Percentiles rank a stretch among this genome's conserved stretches.
These are phyloP conservation scores for Entomobrya multifasciata DNA, from an alignment of 2,888 invertebrate species.

Conservation along the genomic window DNA sequence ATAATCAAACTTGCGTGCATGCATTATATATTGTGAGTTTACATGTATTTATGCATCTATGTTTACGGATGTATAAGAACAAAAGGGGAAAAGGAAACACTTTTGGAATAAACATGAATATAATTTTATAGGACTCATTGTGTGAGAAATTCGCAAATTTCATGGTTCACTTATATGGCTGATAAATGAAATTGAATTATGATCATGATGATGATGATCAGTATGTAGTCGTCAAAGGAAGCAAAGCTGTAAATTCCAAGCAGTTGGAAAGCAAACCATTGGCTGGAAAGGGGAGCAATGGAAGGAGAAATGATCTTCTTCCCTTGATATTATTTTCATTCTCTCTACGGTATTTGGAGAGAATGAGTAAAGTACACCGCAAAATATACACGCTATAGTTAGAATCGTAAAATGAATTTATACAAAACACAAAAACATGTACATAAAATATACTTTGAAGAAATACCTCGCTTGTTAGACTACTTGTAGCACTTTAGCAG, in stretches of 20 bases:
- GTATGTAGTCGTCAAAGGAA: neutral
- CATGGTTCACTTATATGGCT: conserved; percentile 51
- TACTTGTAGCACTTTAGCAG: too few species aligned
- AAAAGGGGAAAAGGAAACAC: neutral
- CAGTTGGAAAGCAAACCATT: conserved; percentile 48
- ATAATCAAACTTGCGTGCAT: too few species aligned
- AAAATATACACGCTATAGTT: too few species aligned
- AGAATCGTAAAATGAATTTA: too few species aligned
- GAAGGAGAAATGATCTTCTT: neutral
- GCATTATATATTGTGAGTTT: too few species aligned
- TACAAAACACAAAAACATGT: too few species aligned
- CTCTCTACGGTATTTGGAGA: neutral
- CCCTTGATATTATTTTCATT: neutral
- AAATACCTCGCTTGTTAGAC: too few species aligned
- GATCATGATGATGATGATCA: conserved; percentile 1
- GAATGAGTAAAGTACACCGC: too few species aligned
- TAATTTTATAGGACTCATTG: conserved; percentile 51
- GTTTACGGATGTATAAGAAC: neutral
- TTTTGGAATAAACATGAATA: conserved; percentile 40
- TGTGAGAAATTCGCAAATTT: conserved; percentile 35
- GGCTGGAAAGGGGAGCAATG: conserved; percentile 13
- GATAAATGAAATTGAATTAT: conserved; percentile 61
- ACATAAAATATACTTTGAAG: too few species aligned
- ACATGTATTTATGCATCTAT: too few species aligned
- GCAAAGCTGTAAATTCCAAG: conserved; percentile 43